These are phyloP conservation scores for Rhinella marina DNA, from an alignment of 2,797 vertebrate species.

Conservation along the genomic window DNA sequence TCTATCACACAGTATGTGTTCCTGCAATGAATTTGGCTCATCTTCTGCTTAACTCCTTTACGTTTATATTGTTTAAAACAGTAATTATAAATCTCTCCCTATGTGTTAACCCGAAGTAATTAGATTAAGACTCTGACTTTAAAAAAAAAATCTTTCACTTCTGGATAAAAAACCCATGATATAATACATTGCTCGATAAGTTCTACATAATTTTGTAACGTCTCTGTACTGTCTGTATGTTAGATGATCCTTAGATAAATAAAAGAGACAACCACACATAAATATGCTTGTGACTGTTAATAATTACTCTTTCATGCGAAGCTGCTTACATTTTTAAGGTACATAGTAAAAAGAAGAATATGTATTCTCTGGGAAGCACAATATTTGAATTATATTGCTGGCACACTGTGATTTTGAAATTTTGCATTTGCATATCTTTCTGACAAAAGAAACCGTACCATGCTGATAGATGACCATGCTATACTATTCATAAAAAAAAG, in stretches of 20 bases:
- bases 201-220: not conserved
- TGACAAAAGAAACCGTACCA: slow-evolving; percentile 39
- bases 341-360: slow-evolving; percentile 21
- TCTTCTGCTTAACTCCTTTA: no score
- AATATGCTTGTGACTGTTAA: not conserved
- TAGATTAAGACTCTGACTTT: not conserved
- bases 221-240: not conserved
- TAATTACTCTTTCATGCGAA: slow-evolving; percentile 5
- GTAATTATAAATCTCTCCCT: no score
- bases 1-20: no score
- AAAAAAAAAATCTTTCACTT: not conserved
- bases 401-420: slow-evolving; percentile 29
- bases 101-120: no score
- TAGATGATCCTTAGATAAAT: not conserved
- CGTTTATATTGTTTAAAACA: no score
- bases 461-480: slow-evolving; percentile 50
- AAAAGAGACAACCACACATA: not conserved
- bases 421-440: slow-evolving; percentile 55
- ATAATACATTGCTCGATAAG: not conserved
- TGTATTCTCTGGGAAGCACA: slow-evolving; percentile 11
- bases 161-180: not conserved
- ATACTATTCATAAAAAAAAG: slow-evolving; percentile 48
- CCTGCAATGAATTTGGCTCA: no score
- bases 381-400: slow-evolving; percentile 32
- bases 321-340: slow-evolving; percentile 5